Evolutionary conservation across 2,113 vertebrate genomes (phyloP), one percentile per base, ranked within the genome.

Genomic region (Tachysurus fulvidraco): DNA sequence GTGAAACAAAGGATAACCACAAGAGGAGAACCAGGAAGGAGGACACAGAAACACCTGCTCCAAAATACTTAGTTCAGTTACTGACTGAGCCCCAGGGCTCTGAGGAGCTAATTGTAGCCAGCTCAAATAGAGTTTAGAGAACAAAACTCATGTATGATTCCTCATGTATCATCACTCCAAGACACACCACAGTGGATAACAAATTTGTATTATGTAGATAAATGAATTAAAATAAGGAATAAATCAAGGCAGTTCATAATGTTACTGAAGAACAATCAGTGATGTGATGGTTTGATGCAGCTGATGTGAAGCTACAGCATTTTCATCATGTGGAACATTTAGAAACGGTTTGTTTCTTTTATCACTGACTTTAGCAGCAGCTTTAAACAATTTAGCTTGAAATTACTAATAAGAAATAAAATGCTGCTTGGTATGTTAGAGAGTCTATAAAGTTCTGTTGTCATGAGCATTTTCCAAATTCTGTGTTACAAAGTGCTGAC

Each of bases 1-100:
- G 67, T 46, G 36, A 30, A 79, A 77, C 60, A 50, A 86, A 80
- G 54, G 59, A 52, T 71, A 65, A 55, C 69, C 64, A 87, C 73
- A 50, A 44, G 36, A 69, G 82, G 25, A 80, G 82, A 85, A 81
- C 83, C 76, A 82, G 16, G 59, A 2, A 59, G 14, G n/a, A 69
- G 81, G 46, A 9, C 62, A 83, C 8, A 67, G n/a, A 46, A 69
- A 30, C 21, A 52, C 17, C n/a, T 50, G 59, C 62, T 28, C 1
- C n/a, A 69, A 17, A 52, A 19, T 30, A 52, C 44, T 69, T 52
- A 4, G 16, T 41, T 9, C 54, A 41, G 16, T 69, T 50, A 83
- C 52, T 16, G 65, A 52, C 46, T 44, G 80, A 81, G 64, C 52
- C 52, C n/a, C 52, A 21, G 60, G 55, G 19, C 36, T 59, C 30